Evolutionary conservation across 2,797 vertebrate genomes (phyloP).

Genomic region (Mus caroli): DNA sequence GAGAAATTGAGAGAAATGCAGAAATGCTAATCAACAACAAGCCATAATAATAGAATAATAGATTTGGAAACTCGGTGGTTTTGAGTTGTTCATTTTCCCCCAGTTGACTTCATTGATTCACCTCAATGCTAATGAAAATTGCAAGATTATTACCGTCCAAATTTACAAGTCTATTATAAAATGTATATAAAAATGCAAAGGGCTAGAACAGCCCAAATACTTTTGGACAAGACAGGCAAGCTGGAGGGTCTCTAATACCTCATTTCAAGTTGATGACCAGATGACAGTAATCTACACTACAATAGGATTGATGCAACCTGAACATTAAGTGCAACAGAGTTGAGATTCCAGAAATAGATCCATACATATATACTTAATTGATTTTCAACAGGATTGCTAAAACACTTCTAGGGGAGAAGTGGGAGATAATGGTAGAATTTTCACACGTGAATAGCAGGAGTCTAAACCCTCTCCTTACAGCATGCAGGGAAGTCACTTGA

Average conservation of each 20-base stretch:
- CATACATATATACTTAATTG: background rate
- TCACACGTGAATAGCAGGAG: background rate
- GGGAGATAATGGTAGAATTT: background rate
- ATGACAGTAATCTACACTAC: background rate
- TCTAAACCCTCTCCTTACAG: background rate
- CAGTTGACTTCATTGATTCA: background rate
- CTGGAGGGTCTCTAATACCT: background rate
- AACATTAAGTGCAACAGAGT: background rate
- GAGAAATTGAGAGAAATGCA: conserved; percentile 11
- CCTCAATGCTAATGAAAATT: background rate
- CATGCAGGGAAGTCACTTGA: background rate
- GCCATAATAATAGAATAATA: background rate
- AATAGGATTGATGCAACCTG: background rate
- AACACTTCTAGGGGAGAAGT: background rate
- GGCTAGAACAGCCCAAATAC: background rate
- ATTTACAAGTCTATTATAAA: conserved; percentile 28
- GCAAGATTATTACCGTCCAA: background rate
- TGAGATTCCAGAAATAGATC: conserved; percentile 35
- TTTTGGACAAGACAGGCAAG: background rate
- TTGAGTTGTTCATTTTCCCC: background rate
- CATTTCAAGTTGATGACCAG: conserved; percentile 46
- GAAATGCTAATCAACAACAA: background rate
- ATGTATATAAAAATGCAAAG: conserved; percentile 13
- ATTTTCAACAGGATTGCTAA: conserved; percentile 22
- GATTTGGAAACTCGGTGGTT: conserved; percentile 11